A percentile compares a stretch with the other conserved stretches of the same genome.
These are phyloP conservation scores for Drosophila affinis DNA, from an alignment of 2,888 invertebrate genomes.

Conservation along the genomic window DNA sequence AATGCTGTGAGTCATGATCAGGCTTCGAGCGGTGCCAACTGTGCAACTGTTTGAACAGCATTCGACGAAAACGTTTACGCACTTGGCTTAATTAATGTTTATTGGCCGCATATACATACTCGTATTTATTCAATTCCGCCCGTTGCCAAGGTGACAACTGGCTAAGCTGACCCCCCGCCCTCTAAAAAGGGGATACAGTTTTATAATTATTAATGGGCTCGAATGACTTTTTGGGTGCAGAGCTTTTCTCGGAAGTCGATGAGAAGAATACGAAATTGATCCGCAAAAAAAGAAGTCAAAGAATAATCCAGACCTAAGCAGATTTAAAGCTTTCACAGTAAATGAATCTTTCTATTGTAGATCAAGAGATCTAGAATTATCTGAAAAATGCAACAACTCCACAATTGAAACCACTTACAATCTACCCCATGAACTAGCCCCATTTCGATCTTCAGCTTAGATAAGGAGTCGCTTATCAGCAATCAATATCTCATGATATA, in stretches of 20 bases:
- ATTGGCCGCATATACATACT: conserved; percentile 46
- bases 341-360: too few relatives aligned
- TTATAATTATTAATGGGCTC: conserved; percentile 5
- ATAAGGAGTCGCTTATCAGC: neutral
- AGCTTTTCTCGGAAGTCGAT: neutral
- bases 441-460: neutral
- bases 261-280: neutral
- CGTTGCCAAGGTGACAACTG: conserved; percentile 11
- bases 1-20: conserved; percentile 35
- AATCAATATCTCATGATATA: neutral
- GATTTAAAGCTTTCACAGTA: neutral
- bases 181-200: conserved; percentile 1
- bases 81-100: conserved; percentile 56
- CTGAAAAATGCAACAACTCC: neutral
- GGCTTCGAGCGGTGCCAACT: conserved; percentile 2
- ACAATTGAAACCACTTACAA: neutral
- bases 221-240: neutral
- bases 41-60: conserved; percentile 22
- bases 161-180: neutral
- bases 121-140: conserved; percentile 19
- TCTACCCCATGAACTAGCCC: neutral
- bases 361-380: too few relatives aligned
- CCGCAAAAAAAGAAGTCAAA: neutral
- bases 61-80: conserved; percentile 32
- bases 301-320: neutral